Evolutionary conservation across 2,797 vertebrate genomes (phyloP).

Genomic region (Coregonus ussuriensis): DNA sequence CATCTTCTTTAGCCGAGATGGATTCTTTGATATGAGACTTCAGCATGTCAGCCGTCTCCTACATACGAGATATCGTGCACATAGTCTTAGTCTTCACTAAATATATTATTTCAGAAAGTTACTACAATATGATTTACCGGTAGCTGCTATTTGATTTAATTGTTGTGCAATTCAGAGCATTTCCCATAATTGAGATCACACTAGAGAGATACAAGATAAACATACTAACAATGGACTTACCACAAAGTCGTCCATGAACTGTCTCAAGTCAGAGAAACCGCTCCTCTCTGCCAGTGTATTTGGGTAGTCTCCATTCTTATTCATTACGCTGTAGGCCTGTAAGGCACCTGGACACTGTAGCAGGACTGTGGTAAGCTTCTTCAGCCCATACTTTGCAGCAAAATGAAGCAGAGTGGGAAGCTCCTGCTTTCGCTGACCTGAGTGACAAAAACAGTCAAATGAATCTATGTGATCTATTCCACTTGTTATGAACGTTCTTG

Average conservation of each 20-base stretch:
- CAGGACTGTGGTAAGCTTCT: slow-evolving; percentile 87
- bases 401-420: slow-evolving; percentile 95
- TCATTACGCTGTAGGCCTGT: slow-evolving; percentile 95
- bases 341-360: slow-evolving; percentile 92
- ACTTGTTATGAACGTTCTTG: not conserved
- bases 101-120: not conserved
- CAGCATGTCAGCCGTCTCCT: slow-evolving; percentile 87
- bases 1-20: slow-evolving; percentile 72
- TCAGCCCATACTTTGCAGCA: slow-evolving; percentile 91
- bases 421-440: slow-evolving; percentile 88
- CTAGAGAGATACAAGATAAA: not conserved
- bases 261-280: slow-evolving; percentile 88
- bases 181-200: not conserved
- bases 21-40: slow-evolving; percentile 83
- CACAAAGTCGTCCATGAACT: slow-evolving; percentile 93
- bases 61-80: slow-evolving; percentile 18
- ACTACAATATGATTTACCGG: too few relatives aligned
- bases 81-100: not conserved
- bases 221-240: slow-evolving; percentile 71
- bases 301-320: slow-evolving; percentile 90
- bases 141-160: not conserved
- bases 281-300: slow-evolving; percentile 92
- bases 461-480: not conserved
- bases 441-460: slow-evolving; percentile 30
- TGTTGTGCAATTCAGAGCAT: not conserved